These are phyloP conservation scores for Macrobrachium nipponense DNA, from an alignment of 1,140 invertebrate species.

Conservation along the genomic window DNA sequence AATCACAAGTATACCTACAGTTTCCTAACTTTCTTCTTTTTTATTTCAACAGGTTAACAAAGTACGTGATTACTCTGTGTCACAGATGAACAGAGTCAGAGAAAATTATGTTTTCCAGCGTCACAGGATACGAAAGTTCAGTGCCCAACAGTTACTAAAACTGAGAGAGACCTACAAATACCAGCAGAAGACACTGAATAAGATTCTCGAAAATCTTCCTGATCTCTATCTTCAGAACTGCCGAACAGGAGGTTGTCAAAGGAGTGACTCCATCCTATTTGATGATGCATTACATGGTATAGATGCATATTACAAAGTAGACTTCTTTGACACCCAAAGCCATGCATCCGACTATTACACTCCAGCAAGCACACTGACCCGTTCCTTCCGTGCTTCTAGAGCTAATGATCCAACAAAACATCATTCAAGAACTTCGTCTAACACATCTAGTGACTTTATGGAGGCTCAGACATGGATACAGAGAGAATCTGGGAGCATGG, in stretches of 20 bases:
- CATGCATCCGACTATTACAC: slow-evolving; percentile 63
- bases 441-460: slow-evolving; percentile 54
- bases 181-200: slow-evolving; percentile 93
- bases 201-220: slow-evolving; percentile 93
- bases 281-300: slow-evolving; percentile 67
- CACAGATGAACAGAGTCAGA: slow-evolving; percentile 90
- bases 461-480: slow-evolving; percentile 58
- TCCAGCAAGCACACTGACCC: slow-evolving; percentile 60
- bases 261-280: slow-evolving; percentile 78
- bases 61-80: slow-evolving; percentile 89
- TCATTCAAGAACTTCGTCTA: slow-evolving; percentile 48
- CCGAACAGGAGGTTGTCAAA: slow-evolving; percentile 84
- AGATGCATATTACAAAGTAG: slow-evolving; percentile 65
- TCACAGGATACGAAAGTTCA: slow-evolving; percentile 93
- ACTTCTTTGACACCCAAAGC: slow-evolving; percentile 58
- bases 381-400: slow-evolving; percentile 32
- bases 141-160: slow-evolving; percentile 87
- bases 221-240: slow-evolving; percentile 93
- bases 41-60: slow-evolving; percentile 69
- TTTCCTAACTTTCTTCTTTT: not conserved
- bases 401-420: slow-evolving; percentile 46
- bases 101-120: slow-evolving; percentile 96
- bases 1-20: not conserved
- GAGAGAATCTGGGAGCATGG: slow-evolving; percentile 30
- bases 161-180: slow-evolving; percentile 94